Conservation (phyloP, 2,797 vertebrate species). For the Geotria australis region DNA sequence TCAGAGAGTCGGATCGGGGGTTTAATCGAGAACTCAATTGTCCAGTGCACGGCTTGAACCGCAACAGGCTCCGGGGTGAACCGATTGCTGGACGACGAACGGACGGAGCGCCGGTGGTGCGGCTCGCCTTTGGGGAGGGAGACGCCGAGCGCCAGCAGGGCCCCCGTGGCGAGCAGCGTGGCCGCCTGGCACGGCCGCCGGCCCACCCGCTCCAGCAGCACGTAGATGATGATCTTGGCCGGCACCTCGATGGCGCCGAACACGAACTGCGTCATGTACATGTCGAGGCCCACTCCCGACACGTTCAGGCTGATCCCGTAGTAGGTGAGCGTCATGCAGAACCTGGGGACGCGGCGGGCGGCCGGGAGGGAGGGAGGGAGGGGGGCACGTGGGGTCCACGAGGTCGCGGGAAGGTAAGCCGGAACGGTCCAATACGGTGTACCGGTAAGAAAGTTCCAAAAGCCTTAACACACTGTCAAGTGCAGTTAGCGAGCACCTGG, state of each 20-base stretch:
- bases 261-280: slow-evolving; percentile 43
- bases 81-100: too few species aligned
- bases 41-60: slow-evolving; percentile 1
- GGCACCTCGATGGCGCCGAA: slow-evolving; percentile 37
- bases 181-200: slow-evolving; percentile 17
- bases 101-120: background rate
- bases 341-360: slow-evolving; percentile 15
- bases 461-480: too few species aligned
- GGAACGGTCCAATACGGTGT: too few species aligned
- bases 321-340: slow-evolving; percentile 29
- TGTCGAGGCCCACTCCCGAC: slow-evolving; percentile 27
- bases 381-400: too few species aligned
- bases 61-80: too few species aligned
- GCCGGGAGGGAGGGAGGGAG: too few species aligned
- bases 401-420: too few species aligned
- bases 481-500: too few species aligned
- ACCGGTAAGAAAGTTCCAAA: too few species aligned
- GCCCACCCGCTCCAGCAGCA: slow-evolving; percentile 23
- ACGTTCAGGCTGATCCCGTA: slow-evolving; percentile 50
- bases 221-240: slow-evolving; percentile 23
- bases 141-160: slow-evolving; percentile 17
- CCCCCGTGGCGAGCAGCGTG: slow-evolving; percentile 9
- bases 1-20: too few species aligned
- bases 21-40: rapidly evolving
- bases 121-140: slow-evolving; percentile 15